Percentiles rank a stretch among this genome's conserved stretches.
These are phyloP conservation scores for Strongylocentrotus purpuratus DNA, from an alignment of 35 echinoderm and acorn worm species.

Conservation along the genomic window DNA sequence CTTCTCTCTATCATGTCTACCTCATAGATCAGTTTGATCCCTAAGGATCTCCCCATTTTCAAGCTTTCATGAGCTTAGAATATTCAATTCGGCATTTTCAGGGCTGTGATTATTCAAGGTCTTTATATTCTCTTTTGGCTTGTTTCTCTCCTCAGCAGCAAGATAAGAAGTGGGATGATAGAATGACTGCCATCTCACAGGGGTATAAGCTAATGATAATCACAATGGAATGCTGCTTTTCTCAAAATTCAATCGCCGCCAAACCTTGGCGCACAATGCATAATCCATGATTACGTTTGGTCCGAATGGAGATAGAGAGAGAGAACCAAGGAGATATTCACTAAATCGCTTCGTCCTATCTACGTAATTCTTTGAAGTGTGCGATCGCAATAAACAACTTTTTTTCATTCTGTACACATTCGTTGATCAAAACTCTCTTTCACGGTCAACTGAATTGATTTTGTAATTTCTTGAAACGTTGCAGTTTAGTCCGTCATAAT, in stretches of 20 bases:
- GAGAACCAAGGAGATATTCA: neutral
- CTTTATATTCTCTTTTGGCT: neutral
- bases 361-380: no score
- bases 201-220: neutral
- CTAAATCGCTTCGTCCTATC: no score
- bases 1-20: neutral
- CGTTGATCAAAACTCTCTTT: neutral
- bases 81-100: neutral
- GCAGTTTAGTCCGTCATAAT: no score
- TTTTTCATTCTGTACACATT: no score
- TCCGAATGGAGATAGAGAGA: neutral
- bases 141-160: neutral
- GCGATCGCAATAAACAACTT: no score
- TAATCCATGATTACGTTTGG: conserved; percentile 17
- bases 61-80: neutral
- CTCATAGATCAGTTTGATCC: neutral
- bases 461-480: no score
- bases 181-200: neutral
- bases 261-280: neutral
- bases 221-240: neutral
- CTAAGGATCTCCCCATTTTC: neutral
- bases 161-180: no score
- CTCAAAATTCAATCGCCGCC: neutral
- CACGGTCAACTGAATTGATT: no score
- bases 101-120: neutral